A percentile compares a stretch with the other conserved stretches of the same genome.
These are phyloP conservation scores for Heliothis peltigera DNA, from an alignment of 2,888 invertebrate species.

Conservation along the genomic window DNA sequence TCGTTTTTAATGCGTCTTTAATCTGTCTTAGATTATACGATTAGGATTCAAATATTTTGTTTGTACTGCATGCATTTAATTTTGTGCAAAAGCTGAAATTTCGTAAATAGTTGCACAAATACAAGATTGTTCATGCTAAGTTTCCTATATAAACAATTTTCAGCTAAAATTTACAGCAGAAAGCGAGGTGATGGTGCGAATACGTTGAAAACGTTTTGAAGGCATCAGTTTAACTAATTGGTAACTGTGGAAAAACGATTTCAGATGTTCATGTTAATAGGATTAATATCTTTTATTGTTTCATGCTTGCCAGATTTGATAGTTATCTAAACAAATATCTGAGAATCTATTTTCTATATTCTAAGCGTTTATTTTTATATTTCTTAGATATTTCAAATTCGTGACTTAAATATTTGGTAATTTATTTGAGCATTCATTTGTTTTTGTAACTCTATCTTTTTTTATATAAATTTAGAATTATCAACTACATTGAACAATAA, in stretches of 20 bases:
- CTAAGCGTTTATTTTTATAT: not conserved
- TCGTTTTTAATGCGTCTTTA: too few species aligned
- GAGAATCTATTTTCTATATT: not conserved
- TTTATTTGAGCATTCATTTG: too few species aligned
- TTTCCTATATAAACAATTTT: conserved; percentile 22
- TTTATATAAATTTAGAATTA: too few species aligned
- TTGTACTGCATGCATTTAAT: conserved; percentile 1
- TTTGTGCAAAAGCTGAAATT: not conserved
- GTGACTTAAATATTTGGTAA: too few species aligned
- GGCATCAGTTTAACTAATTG: too few species aligned
- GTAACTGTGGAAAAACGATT: too few species aligned
- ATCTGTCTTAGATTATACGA: conserved; percentile 5
- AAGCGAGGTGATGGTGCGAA: too few species aligned
- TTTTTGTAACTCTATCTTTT: too few species aligned
- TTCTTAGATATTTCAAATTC: too few species aligned
- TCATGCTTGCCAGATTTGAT: conserved; percentile 45
- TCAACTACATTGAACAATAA: too few species aligned
- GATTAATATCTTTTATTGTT: conserved; percentile 62
- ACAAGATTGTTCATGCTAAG: not conserved
- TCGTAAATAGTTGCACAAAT: not conserved
- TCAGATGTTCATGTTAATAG: conserved; percentile 53
- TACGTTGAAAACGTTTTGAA: too few species aligned
- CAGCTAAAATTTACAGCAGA: conserved; percentile 45
- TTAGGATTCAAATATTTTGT: not conserved
- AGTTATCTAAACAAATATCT: conserved; percentile 14